Conservation (phyloP, 2,888 invertebrate genomes). For the Drosophila silvestris region DNA sequence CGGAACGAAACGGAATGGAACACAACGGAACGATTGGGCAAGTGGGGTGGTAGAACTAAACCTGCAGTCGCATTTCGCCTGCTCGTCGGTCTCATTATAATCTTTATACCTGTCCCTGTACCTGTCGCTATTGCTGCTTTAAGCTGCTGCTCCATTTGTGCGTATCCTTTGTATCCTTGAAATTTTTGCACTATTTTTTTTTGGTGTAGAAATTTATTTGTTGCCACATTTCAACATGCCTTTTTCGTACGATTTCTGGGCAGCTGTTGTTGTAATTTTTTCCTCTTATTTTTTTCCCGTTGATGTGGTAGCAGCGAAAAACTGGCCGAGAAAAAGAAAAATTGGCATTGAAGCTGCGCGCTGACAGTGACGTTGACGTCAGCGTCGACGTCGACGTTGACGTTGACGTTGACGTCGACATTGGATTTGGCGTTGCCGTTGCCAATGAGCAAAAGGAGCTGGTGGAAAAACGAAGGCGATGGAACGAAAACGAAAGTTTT, state of each 20-base stretch:
- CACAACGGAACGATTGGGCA: neutral
- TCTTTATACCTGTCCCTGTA: conserved; percentile 21
- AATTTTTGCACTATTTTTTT: conserved; percentile 31
- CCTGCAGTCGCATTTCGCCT: neutral
- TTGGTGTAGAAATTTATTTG: conserved; percentile 51
- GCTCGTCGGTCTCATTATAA: neutral
- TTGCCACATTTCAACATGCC: conserved; percentile 62
- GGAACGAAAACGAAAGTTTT: conserved; percentile 75
- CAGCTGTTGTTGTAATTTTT: conserved; percentile 31
- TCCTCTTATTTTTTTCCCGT: conserved; percentile 3
- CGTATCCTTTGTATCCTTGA: conserved; percentile 38
- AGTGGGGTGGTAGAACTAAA: conserved; percentile 10
- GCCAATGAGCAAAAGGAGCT: conserved; percentile 34
- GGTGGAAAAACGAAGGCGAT: conserved; percentile 60
- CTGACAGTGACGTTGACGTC: conserved; percentile 28
- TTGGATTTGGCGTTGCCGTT: conserved; percentile 8
- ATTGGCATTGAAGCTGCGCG: conserved; percentile 30
- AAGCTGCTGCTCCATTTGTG: conserved; percentile 17
- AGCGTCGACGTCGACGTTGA: conserved; percentile 6
- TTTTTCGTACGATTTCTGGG: conserved; percentile 56
- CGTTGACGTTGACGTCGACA: conserved; percentile 18
- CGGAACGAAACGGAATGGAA: neutral
- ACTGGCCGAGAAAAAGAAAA: conserved; percentile 61
- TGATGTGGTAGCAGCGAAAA: conserved; percentile 34
- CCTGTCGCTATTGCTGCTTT: conserved; percentile 4